Evolutionary conservation across 2,888 invertebrate species (phyloP).

Genomic region (Cheilosia grossa): DNA sequence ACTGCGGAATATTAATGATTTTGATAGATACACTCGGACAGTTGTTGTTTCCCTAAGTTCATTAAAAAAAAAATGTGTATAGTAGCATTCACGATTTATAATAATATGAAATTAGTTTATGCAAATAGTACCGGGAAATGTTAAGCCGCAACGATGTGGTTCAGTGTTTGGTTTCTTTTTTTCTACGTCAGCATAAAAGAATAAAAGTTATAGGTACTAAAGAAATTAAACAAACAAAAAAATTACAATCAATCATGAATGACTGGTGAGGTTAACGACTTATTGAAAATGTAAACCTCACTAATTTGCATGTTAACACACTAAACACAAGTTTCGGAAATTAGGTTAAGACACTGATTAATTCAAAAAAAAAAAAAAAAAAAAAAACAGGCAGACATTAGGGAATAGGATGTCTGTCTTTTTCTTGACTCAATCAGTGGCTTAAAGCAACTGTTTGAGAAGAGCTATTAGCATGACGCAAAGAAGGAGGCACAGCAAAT

Average conservation of each 20-base stretch:
- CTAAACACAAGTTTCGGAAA: too few species aligned
- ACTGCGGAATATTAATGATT: neutral
- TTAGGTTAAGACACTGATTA: too few species aligned
- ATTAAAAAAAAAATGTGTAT: neutral
- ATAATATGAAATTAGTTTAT: conserved; percentile 2
- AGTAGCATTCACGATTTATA: neutral
- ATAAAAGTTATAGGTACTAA: too few species aligned
- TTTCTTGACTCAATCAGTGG: too few species aligned
- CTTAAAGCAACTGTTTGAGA: too few species aligned
- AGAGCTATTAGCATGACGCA: too few species aligned
- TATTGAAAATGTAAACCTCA: conserved; percentile 2
- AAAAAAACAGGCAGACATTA: too few species aligned
- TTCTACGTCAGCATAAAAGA: neutral
- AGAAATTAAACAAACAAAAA: too few species aligned
- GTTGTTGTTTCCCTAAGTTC: neutral
- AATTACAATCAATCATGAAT: conserved; percentile 25
- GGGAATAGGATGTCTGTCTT: too few species aligned
- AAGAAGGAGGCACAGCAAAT: too few species aligned
- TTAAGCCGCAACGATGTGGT: conserved; percentile 13
- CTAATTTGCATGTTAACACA: neutral
- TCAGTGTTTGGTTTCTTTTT: neutral
- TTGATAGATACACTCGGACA: neutral
- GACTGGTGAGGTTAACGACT: conserved; percentile 22
- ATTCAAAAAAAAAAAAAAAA: too few species aligned
- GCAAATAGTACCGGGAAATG: conserved; percentile 7